Percentiles rank a stretch among this genome's conserved stretches.
These are phyloP conservation scores for Danio rerio DNA, from an alignment of 2,113 vertebrate genomes.

Conservation along the genomic window DNA sequence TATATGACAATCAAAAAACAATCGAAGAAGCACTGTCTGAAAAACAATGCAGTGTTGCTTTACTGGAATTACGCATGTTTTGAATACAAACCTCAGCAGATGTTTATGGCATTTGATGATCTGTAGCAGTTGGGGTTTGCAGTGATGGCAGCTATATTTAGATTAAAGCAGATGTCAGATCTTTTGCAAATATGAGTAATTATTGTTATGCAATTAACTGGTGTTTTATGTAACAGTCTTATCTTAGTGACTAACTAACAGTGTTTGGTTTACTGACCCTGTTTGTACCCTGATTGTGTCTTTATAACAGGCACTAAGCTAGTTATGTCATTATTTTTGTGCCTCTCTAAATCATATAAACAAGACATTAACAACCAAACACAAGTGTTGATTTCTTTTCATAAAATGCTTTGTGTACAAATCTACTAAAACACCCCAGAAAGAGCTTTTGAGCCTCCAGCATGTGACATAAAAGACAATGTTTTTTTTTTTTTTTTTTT, in stretches of 20 bases:
- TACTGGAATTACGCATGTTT: neutral
- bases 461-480: neutral
- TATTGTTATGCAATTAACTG: no score
- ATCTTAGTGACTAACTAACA: neutral
- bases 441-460: neutral
- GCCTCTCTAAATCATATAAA: neutral
- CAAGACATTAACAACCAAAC: neutral
- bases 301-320: neutral
- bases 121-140: neutral
- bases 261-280: neutral
- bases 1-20: slow-evolving; percentile 10
- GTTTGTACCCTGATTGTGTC: neutral
- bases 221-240: no score
- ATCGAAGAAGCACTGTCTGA: neutral
- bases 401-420: neutral
- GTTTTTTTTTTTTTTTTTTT: neutral
- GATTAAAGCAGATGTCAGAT: neutral
- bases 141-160: neutral
- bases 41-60: slow-evolving; percentile 6
- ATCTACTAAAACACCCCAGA: neutral
- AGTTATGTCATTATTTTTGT: neutral
- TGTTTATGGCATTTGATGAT: neutral
- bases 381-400: neutral
- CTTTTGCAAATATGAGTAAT: neutral
- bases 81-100: neutral